Evolutionary conservation across 2,113 vertebrate genomes (phyloP).

Genomic region (Noctilio leporinus): DNA sequence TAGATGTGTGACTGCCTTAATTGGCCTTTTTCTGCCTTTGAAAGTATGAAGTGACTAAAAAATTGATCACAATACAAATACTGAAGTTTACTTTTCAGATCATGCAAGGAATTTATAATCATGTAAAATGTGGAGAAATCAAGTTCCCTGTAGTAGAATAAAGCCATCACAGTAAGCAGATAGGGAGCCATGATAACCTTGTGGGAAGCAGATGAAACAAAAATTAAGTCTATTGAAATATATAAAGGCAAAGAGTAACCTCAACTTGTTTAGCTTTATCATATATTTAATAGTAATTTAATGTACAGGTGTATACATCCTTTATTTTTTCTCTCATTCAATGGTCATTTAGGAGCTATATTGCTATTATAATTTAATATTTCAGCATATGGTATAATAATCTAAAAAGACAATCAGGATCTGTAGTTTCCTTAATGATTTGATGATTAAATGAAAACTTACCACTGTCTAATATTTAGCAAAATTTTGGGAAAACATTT

Average conservation of each 20-base stretch:
- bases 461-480: not conserved
- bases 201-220: conserved; percentile 34
- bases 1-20: conserved; percentile 49
- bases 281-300: not conserved
- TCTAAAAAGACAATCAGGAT: not conserved
- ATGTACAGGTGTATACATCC: not conserved
- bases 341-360: not conserved
- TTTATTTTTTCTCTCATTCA: not conserved
- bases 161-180: not conserved
- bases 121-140: conserved; percentile 29
- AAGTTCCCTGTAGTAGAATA: conserved; percentile 16
- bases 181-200: conserved; percentile 32
- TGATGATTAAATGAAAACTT: not conserved
- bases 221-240: not conserved
- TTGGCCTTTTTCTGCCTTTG: conserved; percentile 30
- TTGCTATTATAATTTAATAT: conserved; percentile 15
- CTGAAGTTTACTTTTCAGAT: conserved; percentile 46
- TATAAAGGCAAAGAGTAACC: not conserved
- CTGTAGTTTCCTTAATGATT: not conserved
- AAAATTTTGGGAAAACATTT: not conserved
- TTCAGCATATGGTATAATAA: not conserved
- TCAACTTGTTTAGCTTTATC: conserved; percentile 1
- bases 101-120: not conserved
- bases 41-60: conserved; percentile 60
- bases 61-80: conserved; percentile 57